A percentile compares a stretch with the other conserved stretches of the same genome.
phyloP scores from a whole-genome alignment of 2,888 invertebrate genomes.

The Melikaiella ostensackeni region DNA sequence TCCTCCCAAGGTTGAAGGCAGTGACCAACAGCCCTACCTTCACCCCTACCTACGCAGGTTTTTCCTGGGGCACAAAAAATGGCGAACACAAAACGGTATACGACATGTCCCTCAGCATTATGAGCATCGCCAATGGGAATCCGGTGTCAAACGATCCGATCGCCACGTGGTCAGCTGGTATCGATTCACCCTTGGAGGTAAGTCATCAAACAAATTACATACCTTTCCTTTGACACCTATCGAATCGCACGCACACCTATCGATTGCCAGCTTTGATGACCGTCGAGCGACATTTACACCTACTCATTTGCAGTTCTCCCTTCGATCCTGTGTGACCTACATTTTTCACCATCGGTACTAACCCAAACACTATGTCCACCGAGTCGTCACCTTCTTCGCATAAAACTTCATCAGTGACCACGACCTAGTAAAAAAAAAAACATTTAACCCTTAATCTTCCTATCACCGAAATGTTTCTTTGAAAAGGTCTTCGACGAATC shows the following conservation, averaged over 20 bases:
- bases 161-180: conserved; percentile 89
- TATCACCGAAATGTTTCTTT: conserved; percentile 2
- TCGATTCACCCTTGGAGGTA: conserved; percentile 82
- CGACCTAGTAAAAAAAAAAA: neutral
- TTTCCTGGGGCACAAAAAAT: conserved; percentile 66
- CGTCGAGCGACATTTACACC: conserved; percentile 36
- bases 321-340: conserved; percentile 37
- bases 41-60: conserved; percentile 64
- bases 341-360: conserved; percentile 28
- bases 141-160: conserved; percentile 85
- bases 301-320: conserved; percentile 37
- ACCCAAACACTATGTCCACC: conserved; percentile 26
- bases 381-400: conserved; percentile 14
- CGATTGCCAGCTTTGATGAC: conserved; percentile 15
- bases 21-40: conserved; percentile 52
- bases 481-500: conserved; percentile 56
- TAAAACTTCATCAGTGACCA: neutral
- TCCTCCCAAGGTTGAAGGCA: conserved; percentile 70
- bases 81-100: conserved; percentile 68
- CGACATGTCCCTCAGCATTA: conserved; percentile 67
- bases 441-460: neutral
- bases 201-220: conserved; percentile 41
- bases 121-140: conserved; percentile 85
- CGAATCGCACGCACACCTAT: conserved; percentile 18
- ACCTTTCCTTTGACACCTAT: conserved; percentile 3